Percentiles rank a stretch among this genome's conserved stretches.
phyloP scores from a whole-genome alignment of 2,888 invertebrate genomes.

The Synergus umbraculus region DNA sequence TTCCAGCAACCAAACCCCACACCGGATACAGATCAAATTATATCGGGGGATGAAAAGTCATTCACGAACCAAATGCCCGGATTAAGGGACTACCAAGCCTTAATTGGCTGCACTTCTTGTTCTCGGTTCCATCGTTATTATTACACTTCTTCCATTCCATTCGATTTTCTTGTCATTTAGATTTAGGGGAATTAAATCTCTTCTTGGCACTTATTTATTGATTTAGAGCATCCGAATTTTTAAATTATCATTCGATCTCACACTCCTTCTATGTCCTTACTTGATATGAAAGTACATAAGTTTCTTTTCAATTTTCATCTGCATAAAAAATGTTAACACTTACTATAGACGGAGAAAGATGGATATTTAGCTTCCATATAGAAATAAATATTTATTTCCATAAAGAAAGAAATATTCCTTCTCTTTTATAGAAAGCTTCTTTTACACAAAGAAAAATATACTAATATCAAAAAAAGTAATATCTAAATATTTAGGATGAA shows the following conservation, averaged over 20 bases:
- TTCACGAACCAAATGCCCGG: conserved; percentile 74
- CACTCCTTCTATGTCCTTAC: too few species aligned
- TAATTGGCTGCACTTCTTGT: conserved; percentile 55
- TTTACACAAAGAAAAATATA: too few species aligned
- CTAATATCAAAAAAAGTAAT: too few species aligned
- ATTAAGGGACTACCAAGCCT: conserved; percentile 70
- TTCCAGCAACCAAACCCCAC: conserved; percentile 60
- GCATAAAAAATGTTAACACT: too few species aligned
- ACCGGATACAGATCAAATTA: conserved; percentile 70
- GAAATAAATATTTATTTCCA: too few species aligned
- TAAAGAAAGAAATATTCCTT: too few species aligned
- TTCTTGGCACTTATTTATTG: neutral
- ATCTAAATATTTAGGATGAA: too few species aligned
- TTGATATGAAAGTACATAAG: too few species aligned
- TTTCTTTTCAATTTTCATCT: too few species aligned
- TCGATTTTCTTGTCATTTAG: conserved; percentile 17
- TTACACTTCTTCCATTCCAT: conserved; percentile 14
- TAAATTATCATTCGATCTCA: neutral
- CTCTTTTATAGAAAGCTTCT: too few species aligned
- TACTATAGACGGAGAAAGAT: too few species aligned
- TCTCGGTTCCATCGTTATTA: conserved; percentile 33
- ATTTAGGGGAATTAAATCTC: neutral
- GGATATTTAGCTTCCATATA: too few species aligned
- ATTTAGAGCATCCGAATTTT: neutral
- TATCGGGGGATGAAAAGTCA: conserved; percentile 73